These are phyloP conservation scores for Girardinus metallicus DNA, from an alignment of 2,797 vertebrate genomes.

Conservation along the genomic window DNA sequence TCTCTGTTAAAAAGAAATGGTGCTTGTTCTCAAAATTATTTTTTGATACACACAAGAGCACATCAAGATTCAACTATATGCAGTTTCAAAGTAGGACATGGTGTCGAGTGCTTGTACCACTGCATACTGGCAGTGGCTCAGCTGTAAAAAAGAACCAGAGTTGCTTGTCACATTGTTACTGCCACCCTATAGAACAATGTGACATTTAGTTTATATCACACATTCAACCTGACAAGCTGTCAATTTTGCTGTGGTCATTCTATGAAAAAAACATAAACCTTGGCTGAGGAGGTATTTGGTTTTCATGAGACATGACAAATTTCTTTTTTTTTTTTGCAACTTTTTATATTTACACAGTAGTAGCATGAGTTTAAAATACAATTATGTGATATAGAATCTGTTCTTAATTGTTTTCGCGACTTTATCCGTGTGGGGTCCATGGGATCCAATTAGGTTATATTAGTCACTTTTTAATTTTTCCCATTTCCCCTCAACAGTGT, in stretches of 20 bases:
- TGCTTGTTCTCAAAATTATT: background rate
- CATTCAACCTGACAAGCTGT: background rate
- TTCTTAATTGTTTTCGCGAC: background rate
- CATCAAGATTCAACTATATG: background rate
- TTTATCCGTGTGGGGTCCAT: background rate
- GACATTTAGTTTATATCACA: background rate
- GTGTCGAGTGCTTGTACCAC: background rate
- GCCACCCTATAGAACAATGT: background rate
- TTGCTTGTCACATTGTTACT: background rate
- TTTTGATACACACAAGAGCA: background rate
- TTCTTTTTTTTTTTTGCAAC: background rate
- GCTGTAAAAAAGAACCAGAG: background rate
- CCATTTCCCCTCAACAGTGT: background rate
- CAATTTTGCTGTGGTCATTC: background rate
- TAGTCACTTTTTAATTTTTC: background rate
- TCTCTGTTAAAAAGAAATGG: slow-evolving; percentile 8
- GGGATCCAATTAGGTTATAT: background rate
- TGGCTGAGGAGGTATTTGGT: background rate
- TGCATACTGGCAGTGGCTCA: background rate
- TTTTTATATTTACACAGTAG: background rate
- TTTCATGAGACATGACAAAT: background rate
- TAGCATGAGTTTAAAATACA: background rate
- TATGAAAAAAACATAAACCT: background rate
- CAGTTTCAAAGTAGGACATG: background rate
- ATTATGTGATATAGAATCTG: background rate